A percentile compares a stretch with the other conserved stretches of the same genome.
Evolutionary conservation across 2,888 invertebrate genomes (phyloP).

Genomic region (Lycia hirtaria): DNA sequence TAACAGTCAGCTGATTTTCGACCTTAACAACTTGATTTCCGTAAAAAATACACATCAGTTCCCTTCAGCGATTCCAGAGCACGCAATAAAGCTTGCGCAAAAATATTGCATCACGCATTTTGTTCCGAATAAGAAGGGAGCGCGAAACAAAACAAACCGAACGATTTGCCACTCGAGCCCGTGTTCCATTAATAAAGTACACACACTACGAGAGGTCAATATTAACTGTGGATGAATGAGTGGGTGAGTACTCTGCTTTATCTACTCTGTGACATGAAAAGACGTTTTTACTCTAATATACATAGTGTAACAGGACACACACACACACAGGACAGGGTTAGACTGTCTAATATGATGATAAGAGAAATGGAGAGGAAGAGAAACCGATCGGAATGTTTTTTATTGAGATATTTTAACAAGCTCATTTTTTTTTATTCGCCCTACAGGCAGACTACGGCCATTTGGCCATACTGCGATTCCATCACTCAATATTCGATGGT

Average conservation of each 20-base stretch:
- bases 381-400: too few relatives aligned
- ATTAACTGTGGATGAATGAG: slow-evolving; percentile 44
- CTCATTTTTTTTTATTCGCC: too few relatives aligned
- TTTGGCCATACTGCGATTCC: too few relatives aligned
- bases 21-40: too few relatives aligned
- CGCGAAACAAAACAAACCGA: slow-evolving; percentile 47
- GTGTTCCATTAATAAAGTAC: slow-evolving; percentile 63
- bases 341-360: too few relatives aligned
- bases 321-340: too few relatives aligned
- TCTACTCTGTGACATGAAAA: neutral
- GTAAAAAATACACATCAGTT: neutral
- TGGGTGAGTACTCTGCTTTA: slow-evolving; percentile 16
- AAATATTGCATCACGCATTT: slow-evolving; percentile 28
- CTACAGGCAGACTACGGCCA: too few relatives aligned
- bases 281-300: neutral
- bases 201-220: slow-evolving; percentile 49
- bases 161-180: slow-evolving; percentile 53
- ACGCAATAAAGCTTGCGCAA: slow-evolving; percentile 11
- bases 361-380: too few relatives aligned
- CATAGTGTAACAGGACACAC: neutral
- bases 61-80: neutral
- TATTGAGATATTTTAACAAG: too few relatives aligned
- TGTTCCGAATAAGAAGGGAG: slow-evolving; percentile 40
- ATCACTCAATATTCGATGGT: too few relatives aligned
- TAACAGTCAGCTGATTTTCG: too few relatives aligned